These are phyloP conservation scores for Stigmatopora nigra DNA, from an alignment of 2,113 vertebrate species.

Conservation along the genomic window DNA sequence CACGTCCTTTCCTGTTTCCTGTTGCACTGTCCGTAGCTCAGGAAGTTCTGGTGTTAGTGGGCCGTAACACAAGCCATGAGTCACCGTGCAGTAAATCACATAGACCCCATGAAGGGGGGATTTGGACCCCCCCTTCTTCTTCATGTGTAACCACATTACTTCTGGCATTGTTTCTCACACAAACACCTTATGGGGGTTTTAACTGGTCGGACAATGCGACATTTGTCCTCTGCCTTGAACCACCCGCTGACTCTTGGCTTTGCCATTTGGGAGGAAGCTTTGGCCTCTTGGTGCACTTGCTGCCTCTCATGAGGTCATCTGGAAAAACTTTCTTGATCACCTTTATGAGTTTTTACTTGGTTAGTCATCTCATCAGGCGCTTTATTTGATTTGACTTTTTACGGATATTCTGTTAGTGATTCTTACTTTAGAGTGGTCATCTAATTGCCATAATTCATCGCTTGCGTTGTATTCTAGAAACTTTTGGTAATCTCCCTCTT, in stretches of 20 bases:
- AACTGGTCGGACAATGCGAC: slow-evolving; percentile 47
- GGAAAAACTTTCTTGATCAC: slow-evolving; percentile 7
- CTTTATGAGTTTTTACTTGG: background rate
- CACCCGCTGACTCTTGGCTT: slow-evolving; percentile 59
- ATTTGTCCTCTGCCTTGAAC: slow-evolving; percentile 47
- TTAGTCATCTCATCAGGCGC: background rate
- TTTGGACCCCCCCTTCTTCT: slow-evolving; percentile 15
- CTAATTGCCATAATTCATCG: too few relatives aligned
- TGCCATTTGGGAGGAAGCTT: slow-evolving; percentile 41
- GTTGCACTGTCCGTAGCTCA: slow-evolving; percentile 56
- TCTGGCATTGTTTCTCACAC: slow-evolving; percentile 48
- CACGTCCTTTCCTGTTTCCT: slow-evolving; percentile 65
- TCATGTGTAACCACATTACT: slow-evolving; percentile 24
- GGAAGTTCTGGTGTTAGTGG: slow-evolving; percentile 49
- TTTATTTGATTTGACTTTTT: background rate
- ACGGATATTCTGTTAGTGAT: too few relatives aligned
- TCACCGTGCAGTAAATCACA: slow-evolving; percentile 42
- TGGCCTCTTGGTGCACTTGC: slow-evolving; percentile 48
- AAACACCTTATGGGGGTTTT: slow-evolving; percentile 42
- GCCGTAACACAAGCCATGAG: slow-evolving; percentile 37
- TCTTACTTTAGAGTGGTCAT: too few relatives aligned
- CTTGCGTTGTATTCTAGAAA: too few relatives aligned
- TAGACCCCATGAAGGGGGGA: slow-evolving; percentile 17
- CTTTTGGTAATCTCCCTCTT: too few relatives aligned
- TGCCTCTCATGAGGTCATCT: slow-evolving; percentile 31